These are phyloP conservation scores for Lymantria dispar DNA, from an alignment of 2,888 invertebrate species.

Conservation along the genomic window DNA sequence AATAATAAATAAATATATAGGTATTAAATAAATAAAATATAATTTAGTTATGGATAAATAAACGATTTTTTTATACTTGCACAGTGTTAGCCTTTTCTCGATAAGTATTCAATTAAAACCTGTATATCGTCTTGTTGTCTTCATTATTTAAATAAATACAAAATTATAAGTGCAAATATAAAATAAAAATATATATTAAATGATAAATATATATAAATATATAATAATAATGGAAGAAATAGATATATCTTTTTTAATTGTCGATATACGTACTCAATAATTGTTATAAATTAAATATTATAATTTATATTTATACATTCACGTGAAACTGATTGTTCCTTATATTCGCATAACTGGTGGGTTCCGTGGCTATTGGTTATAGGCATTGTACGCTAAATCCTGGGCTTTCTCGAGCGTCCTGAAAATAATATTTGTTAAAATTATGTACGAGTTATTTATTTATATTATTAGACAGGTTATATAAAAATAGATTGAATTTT, in stretches of 20 bases:
- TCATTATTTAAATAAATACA: no score
- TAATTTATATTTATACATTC: constrained; percentile 20
- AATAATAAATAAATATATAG: not conserved
- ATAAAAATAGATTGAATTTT: no score
- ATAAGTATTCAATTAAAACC: no score
- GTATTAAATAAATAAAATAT: not conserved
- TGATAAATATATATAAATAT: no score
- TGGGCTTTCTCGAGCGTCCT: constrained; percentile 77
- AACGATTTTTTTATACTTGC: no score
- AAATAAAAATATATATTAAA: no score
- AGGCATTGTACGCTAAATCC: constrained; percentile 84
- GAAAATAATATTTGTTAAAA: constrained; percentile 20
- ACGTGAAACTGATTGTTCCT: constrained; percentile 31
- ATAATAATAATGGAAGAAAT: no score
- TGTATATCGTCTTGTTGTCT: no score
- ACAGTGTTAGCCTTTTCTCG: no score
- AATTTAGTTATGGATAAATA: no score
- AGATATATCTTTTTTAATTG: constrained; percentile 12
- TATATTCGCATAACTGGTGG: constrained; percentile 47
- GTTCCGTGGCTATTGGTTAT: constrained; percentile 65
- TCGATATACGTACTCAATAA: constrained; percentile 28
- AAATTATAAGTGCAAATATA: no score
- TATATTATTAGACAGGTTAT: no score
- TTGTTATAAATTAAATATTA: constrained; percentile 32
- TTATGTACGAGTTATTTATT: not conserved